phyloP scores from a whole-genome alignment of 2,888 invertebrate genomes.

The Dioctria linearis region DNA sequence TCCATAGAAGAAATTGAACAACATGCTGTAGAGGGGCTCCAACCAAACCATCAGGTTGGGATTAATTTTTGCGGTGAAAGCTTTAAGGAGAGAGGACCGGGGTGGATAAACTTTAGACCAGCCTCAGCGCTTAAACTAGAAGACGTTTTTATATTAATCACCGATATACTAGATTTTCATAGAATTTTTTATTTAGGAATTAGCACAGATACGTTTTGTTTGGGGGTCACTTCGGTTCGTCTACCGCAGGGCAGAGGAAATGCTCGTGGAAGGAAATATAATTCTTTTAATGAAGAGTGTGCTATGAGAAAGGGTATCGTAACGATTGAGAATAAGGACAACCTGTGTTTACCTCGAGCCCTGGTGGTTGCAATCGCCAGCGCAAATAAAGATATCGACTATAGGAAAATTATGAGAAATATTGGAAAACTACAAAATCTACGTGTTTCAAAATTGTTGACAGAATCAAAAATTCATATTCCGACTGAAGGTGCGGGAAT shows the following conservation, averaged over 20 bases:
- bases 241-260: constrained; percentile 11
- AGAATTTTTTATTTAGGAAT: constrained; percentile 33
- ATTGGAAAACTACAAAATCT: constrained; percentile 29
- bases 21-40: constrained; percentile 39
- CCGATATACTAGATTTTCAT: neutral
- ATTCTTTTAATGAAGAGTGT: constrained; percentile 39
- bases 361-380: constrained; percentile 39
- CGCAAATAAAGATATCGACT: constrained; percentile 6
- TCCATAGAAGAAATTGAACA: constrained; percentile 49
- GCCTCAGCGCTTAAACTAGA: constrained; percentile 25
- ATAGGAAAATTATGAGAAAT: constrained; percentile 41
- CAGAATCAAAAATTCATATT: constrained; percentile 17
- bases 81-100: constrained; percentile 24
- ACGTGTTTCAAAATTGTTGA: neutral
- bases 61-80: constrained; percentile 32
- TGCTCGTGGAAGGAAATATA: neutral
- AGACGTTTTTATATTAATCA: neutral
- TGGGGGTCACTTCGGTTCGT: constrained; percentile 55
- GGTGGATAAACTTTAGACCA: constrained; percentile 33
- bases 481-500: constrained; percentile 16
- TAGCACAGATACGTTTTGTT: constrained; percentile 58
- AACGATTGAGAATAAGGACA: constrained; percentile 45
- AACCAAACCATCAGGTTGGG: constrained; percentile 5
- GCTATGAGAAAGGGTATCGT: constrained; percentile 42
- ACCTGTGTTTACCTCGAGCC: constrained; percentile 40